Evolutionary conservation across 2,113 vertebrate species (phyloP), one percentile per base, ranked within the genome.

Genomic region (Ramphastos sulfuratus): DNA sequence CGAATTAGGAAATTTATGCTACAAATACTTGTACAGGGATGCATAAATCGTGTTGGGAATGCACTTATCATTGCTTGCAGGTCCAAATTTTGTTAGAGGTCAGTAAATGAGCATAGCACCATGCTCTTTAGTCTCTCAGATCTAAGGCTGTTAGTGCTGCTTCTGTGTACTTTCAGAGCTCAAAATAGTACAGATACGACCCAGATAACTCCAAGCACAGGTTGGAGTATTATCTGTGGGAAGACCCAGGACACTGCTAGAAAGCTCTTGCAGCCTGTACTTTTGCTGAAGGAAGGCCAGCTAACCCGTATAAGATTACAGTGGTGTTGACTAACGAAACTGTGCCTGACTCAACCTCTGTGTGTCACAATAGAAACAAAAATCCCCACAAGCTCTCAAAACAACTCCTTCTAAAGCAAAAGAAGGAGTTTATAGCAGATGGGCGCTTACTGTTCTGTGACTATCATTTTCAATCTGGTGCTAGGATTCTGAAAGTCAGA

Each of bases 371-470:
- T 0, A 80, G 46, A 21, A 58, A 58, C 8, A 42, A 87, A 91
- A 80, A 87, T 58, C 20, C 25, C 44, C 37, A 5, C 33, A 30
- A n/a, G 7, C 23, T 44, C 75, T 54, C 75, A 56, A 23, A 72
- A 52, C 42, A 18, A 14, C 15, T 58, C 46, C 21, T 13, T 42
- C 39, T 61, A 37, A 73, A 85, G 59, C 20, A 76, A 27, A 1
- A 76, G 39, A 44, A 73, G 17, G 37, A 66, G 27, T 82, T 75
- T 35, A 50, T 18, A 93, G 64, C 76, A 92, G 72, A 92, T 73
- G 67, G 56, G 10, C 0, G 2, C 72, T 87, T 76, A n/a, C 85
- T 85, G 5, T 85, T 90, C 82, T 12, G 55, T 70, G 60, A 33
- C 63, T 69, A 50, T 33, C 2, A 7, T 88, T 90, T 80, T 73